These are phyloP conservation scores for Potamarius usumacintae DNA, from an alignment of 2,113 vertebrate genomes.

Conservation along the genomic window DNA sequence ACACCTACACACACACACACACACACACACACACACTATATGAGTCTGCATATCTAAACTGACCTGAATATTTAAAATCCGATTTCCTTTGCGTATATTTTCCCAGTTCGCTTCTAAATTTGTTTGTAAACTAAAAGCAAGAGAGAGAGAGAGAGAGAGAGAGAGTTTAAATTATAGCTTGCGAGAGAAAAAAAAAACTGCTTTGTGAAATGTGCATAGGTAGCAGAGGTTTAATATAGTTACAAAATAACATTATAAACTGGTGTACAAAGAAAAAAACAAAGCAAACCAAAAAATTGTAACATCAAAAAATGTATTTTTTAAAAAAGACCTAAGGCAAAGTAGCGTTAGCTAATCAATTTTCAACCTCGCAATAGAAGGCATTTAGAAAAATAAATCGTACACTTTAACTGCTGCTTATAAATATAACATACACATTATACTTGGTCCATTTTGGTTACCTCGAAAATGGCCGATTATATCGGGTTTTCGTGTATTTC, in stretches of 20 bases:
- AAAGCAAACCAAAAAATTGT: too few relatives aligned
- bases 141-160: background rate
- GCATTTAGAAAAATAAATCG: background rate
- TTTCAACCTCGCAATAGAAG: background rate
- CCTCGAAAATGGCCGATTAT: background rate
- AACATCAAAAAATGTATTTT: background rate
- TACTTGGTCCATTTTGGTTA: background rate
- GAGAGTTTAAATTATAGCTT: background rate
- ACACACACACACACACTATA: constrained; percentile 59
- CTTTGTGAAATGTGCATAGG: background rate
- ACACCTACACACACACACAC: constrained; percentile 79
- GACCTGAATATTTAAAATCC: background rate
- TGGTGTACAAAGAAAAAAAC: background rate
- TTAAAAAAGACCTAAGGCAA: background rate
- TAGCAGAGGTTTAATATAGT: background rate
- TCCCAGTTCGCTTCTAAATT: background rate
- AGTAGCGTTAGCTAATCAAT: background rate
- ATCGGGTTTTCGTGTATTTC: background rate
- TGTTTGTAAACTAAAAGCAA: background rate
- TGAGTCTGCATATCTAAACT: background rate
- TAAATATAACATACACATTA: background rate
- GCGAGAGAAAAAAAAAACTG: background rate
- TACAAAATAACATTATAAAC: background rate
- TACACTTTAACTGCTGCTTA: background rate
- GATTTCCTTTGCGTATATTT: background rate